Conservation (phyloP, 1,140 invertebrate species). For the Orussus abietinus region DNA sequence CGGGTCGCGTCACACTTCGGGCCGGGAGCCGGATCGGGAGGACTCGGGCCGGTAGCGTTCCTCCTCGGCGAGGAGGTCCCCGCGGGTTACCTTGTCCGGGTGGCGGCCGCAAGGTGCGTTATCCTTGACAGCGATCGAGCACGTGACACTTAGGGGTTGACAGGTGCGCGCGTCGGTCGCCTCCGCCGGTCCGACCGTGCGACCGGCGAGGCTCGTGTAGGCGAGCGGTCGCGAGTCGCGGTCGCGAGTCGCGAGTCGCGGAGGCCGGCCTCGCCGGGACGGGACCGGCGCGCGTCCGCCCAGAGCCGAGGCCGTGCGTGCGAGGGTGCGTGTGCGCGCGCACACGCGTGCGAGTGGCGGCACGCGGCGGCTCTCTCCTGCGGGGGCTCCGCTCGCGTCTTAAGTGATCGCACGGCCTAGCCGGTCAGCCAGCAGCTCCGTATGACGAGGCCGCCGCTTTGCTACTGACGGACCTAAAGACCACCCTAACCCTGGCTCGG, state of each 20-base stretch:
- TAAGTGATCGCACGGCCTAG: slow-evolving; percentile 49
- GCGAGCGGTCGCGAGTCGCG: background rate
- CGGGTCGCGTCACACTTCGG: too few species aligned
- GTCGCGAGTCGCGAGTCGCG: slow-evolving; percentile 6
- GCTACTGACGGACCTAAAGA: slow-evolving; percentile 53
- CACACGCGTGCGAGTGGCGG: slow-evolving; percentile 21
- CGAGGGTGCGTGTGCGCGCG: slow-evolving; percentile 20
- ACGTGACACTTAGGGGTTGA: background rate
- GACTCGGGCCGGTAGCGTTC: too few species aligned
- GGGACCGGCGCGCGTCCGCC: too few species aligned
- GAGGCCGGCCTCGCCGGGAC: slow-evolving; percentile 9
- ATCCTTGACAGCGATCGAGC: too few species aligned
- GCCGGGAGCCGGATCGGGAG: too few species aligned
- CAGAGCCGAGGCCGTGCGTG: slow-evolving; percentile 10
- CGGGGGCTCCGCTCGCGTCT: slow-evolving; percentile 47
- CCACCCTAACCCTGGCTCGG: slow-evolving; percentile 49
- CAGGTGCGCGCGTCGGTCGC: background rate
- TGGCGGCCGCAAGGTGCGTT: too few species aligned
- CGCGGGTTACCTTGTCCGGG: too few species aligned
- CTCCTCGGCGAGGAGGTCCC: too few species aligned
- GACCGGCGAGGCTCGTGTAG: background rate
- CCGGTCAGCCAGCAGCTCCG: slow-evolving; percentile 52
- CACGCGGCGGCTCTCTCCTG: slow-evolving; percentile 28
- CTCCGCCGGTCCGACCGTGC: background rate
- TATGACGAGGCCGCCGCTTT: slow-evolving; percentile 55